A percentile compares a stretch with the other conserved stretches of the same genome.
Evolutionary conservation across 1,140 invertebrate genomes (phyloP).

Genomic region (Lucilia sericata): DNA sequence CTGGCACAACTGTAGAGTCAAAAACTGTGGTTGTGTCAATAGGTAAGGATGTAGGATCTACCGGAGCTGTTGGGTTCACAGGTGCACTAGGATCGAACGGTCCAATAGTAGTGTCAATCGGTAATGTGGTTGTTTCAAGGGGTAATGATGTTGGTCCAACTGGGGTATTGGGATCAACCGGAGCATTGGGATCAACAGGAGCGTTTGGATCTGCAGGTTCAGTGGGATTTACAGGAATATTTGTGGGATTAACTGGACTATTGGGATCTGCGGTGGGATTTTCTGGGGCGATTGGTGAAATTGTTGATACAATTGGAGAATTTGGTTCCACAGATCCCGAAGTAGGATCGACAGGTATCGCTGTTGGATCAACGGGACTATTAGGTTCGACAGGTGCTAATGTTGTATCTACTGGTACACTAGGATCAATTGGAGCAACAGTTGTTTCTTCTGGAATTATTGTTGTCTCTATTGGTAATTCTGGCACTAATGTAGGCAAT

Average conservation of each 20-base stretch:
- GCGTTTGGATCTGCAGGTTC: not conserved
- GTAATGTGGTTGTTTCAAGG: not conserved
- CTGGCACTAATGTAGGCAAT: constrained; percentile 31
- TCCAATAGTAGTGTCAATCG: constrained; percentile 29
- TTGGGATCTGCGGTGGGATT: not conserved
- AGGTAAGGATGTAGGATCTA: not conserved
- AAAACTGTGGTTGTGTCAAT: too few relatives aligned
- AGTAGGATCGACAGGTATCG: not conserved
- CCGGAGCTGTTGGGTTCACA: constrained; percentile 44
- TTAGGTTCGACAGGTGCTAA: not conserved
- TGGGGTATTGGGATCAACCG: constrained; percentile 24
- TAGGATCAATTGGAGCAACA: not conserved
- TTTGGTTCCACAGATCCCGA: not conserved
- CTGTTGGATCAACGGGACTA: not conserved
- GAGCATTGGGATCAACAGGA: constrained; percentile 37
- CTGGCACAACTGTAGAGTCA: constrained; percentile 30
- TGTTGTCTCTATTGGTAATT: constrained; percentile 8
- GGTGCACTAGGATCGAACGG: constrained; percentile 42
- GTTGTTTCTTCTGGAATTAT: not conserved
- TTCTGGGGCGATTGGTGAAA: not conserved
- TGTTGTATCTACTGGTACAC: not conserved
- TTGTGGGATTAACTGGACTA: constrained; percentile 7
- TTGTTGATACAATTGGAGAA: constrained; percentile 7
- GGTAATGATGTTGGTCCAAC: constrained; percentile 27
- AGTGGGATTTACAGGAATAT: not conserved